Base-by-base conservation (phyloP, 2,113 vertebrate species). In the Beaufortia kweichowensis region DNA sequence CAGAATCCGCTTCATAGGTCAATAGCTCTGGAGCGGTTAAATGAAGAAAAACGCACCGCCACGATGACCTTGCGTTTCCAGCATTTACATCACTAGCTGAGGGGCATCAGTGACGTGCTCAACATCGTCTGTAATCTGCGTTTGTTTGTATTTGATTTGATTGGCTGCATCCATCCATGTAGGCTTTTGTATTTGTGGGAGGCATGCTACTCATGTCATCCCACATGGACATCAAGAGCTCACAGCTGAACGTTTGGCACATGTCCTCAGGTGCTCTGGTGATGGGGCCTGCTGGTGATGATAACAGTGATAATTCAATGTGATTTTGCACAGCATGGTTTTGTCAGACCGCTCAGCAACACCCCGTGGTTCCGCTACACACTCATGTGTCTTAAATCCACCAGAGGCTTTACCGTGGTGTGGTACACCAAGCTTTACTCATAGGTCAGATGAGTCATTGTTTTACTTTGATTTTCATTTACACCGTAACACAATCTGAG, bases 401-500 rank as follows among this genome's bases (percentile, higher is more conserved):
- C 77, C 75, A 53, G 61, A 67, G 74, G 81, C 56, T 79, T 71
- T 41, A 81, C 67, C 19, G 29, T 61, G 17, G 28, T 65, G 61
- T 60, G 19, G 66, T 66, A 63, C 56, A 83, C 41, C n/a, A 81
- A 57, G 66, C 77, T 77, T 81, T 76, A 79, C 82, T 84, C 83
- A 84, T 79, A 84, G 79, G 83, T 81, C 83, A 84, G 83, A 79
- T 84, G 79, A 84, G 41, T 84, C 82, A 84, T 79, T 53, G 73
- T 26, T 60, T 81, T 75, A 78, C 71, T 57, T 81, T 63, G 63
- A 33, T 62, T 39, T 17, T 31, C 63, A 24, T 60, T 59, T 24
- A 71, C 61, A 71, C 14, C 21, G 23, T 50, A 71, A 65, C 31
- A 6, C 57, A 74, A 15, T 48, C 41, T 73, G 70, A 73, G n/a